These are phyloP conservation scores for Oscheius sp. DNA, from an alignment of 2,888 invertebrate genomes.

Conservation along the genomic window DNA sequence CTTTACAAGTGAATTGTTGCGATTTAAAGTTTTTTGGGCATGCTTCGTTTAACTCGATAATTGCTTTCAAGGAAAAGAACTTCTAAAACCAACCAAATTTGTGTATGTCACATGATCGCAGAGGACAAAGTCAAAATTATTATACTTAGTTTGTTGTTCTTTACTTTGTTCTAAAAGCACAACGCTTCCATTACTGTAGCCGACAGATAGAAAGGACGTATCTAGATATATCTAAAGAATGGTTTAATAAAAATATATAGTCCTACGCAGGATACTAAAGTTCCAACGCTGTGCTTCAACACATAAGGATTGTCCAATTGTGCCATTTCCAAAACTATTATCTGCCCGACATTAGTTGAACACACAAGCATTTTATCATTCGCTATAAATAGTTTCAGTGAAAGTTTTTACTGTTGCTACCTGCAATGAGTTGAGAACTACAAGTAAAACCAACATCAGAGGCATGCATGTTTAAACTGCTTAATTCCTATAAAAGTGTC, in stretches of 20 bases:
- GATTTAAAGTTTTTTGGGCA: not conserved
- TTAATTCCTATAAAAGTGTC: conserved; percentile 36
- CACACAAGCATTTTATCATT: conserved; percentile 8
- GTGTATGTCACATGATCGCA: conserved; percentile 36
- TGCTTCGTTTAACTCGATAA: too few species aligned
- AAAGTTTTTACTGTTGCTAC: conserved; percentile 18
- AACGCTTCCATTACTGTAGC: conserved; percentile 44
- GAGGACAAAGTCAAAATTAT: conserved; percentile 31
- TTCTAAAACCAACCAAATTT: conserved; percentile 32
- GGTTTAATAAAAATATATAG: not conserved
- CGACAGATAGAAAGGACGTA: conserved; percentile 32
- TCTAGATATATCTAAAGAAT: conserved; percentile 29
- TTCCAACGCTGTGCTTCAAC: conserved; percentile 30
- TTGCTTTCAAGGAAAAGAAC: not conserved
- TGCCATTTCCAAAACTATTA: conserved; percentile 31
- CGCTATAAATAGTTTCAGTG: not conserved
- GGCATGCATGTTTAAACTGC: conserved; percentile 51
- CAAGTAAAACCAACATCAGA: conserved; percentile 48
- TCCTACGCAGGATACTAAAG: not conserved
- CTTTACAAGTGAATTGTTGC: not conserved
- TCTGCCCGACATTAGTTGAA: conserved; percentile 8
- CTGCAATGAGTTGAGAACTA: conserved; percentile 39
- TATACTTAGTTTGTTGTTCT: not conserved
- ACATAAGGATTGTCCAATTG: conserved; percentile 39
- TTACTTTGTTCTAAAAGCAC: conserved; percentile 14